Conservation (phyloP, 1,140 invertebrate species). For the Oncopeltus fasciatus region DNA sequence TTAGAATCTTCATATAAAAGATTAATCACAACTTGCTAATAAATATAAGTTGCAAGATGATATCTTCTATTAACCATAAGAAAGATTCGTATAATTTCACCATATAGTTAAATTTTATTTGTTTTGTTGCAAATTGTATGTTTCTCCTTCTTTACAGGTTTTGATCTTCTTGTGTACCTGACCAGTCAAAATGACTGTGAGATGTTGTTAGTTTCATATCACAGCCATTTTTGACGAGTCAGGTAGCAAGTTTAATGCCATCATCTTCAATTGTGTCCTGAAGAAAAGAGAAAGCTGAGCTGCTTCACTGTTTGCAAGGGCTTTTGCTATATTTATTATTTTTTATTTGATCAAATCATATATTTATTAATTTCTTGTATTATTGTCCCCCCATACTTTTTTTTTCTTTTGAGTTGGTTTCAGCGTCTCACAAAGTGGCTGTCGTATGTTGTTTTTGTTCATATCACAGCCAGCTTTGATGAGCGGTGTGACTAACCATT, state of each 20-base stretch:
- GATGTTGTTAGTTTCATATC: slow-evolving; percentile 64
- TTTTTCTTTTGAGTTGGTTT: slow-evolving; percentile 24
- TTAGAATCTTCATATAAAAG: too few relatives aligned
- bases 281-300: too few relatives aligned
- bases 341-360: not conserved
- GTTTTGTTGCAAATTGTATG: too few relatives aligned
- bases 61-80: too few relatives aligned
- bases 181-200: slow-evolving; percentile 67
- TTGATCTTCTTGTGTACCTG: not conserved
- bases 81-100: too few relatives aligned
- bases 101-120: too few relatives aligned
- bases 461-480: slow-evolving; percentile 73
- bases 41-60: too few relatives aligned
- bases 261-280: slow-evolving; percentile 17
- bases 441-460: slow-evolving; percentile 38
- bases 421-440: slow-evolving; percentile 45
- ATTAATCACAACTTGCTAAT: too few relatives aligned
- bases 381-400: not conserved
- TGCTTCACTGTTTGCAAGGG: not conserved
- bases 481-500: slow-evolving; percentile 36
- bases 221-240: slow-evolving; percentile 79
- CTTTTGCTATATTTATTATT: not conserved
- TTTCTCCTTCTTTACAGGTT: not conserved
- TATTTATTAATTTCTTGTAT: not conserved
- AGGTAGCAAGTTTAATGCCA: slow-evolving; percentile 30